These are phyloP conservation scores for Spea multiplicata DNA, from an alignment of 2,113 vertebrate species.

Conservation along the genomic window DNA sequence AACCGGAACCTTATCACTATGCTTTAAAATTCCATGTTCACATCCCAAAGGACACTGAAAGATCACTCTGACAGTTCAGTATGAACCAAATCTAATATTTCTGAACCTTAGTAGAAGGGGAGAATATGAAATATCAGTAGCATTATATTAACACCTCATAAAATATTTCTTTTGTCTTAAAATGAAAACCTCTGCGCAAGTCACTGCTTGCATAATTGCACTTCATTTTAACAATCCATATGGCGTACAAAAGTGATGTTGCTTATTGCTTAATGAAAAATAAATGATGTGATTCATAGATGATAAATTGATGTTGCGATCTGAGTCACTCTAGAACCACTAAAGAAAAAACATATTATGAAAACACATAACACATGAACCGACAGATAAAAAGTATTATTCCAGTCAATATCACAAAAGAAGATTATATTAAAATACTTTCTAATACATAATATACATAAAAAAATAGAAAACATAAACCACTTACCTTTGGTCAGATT, in stretches of 20 bases:
- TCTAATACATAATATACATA: too few species aligned
- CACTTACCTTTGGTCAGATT: too few species aligned
- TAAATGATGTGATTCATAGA: conserved; percentile 31
- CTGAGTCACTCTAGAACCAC: not conserved
- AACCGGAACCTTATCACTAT: too few species aligned
- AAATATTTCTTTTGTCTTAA: conserved; percentile 23
- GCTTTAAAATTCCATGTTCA: not conserved
- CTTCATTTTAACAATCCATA: conserved; percentile 28
- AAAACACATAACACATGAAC: not conserved
- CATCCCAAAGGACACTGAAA: not conserved
- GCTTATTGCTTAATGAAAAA: conserved; percentile 40
- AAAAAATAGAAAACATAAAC: too few species aligned
- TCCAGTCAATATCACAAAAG: too few species aligned
- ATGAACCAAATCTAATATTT: not conserved
- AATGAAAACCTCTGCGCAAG: conserved; percentile 25
- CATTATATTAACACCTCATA: conserved; percentile 28
- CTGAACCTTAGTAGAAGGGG: not conserved
- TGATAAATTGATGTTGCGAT: conserved; percentile 1
- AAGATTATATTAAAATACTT: too few species aligned
- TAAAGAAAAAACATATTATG: not conserved
- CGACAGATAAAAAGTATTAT: too few species aligned
- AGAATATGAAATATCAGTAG: not conserved
- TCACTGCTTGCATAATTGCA: conserved; percentile 16
- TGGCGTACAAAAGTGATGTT: not conserved
- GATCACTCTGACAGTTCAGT: conserved; percentile 2